These are phyloP conservation scores for Phaethon lepturus DNA, from an alignment of 2,113 vertebrate species.

Conservation along the genomic window DNA sequence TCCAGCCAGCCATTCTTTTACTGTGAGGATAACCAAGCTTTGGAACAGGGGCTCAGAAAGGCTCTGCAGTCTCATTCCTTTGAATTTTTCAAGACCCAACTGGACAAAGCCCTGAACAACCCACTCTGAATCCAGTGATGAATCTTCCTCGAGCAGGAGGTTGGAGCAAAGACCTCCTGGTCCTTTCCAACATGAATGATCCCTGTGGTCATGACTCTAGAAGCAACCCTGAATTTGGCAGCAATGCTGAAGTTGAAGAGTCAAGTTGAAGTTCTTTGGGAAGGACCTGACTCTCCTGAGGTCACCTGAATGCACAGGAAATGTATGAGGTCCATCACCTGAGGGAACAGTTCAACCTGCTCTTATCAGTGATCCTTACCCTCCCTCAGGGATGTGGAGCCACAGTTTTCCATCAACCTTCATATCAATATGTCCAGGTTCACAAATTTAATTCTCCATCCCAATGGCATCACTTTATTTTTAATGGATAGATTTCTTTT, in stretches of 20 bases:
- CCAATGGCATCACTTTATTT: neutral
- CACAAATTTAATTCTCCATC: neutral
- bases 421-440: neutral
- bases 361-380: neutral
- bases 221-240: neutral
- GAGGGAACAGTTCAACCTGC: neutral
- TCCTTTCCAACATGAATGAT: neutral
- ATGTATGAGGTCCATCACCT: neutral
- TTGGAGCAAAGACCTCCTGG: neutral
- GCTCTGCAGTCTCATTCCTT: neutral
- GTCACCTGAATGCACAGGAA: neutral
- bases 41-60: neutral
- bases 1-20: accelerated
- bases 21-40: neutral
- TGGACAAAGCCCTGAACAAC: neutral
- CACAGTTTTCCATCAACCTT: neutral
- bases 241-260: neutral
- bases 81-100: neutral
- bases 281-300: neutral
- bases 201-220: neutral
- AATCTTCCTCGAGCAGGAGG: neutral
- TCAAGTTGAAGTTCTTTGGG: neutral
- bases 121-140: neutral
- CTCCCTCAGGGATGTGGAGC: neutral
- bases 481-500: neutral